Conservation (phyloP, 2,113 vertebrate genomes). For the Aldabrachelys gigantea region DNA sequence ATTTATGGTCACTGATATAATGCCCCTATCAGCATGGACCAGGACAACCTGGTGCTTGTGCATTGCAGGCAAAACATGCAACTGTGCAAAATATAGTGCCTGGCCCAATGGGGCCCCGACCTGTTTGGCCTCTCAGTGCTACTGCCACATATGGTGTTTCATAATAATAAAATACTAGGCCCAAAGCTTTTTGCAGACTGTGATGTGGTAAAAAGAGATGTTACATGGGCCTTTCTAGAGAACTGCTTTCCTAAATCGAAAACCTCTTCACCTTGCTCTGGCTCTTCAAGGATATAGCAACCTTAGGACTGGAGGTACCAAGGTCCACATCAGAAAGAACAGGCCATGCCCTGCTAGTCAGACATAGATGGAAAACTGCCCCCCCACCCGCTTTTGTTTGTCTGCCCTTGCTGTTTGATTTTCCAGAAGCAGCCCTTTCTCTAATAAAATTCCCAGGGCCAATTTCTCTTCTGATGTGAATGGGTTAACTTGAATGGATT, state of each 20-base stretch:
- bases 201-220: neutral
- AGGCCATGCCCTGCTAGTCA: neutral
- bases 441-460: neutral
- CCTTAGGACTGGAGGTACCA: neutral
- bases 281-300: neutral
- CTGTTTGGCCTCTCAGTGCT: slow-evolving; percentile 9
- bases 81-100: neutral
- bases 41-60: neutral
- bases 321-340: neutral
- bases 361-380: neutral
- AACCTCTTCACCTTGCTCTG: slow-evolving; percentile 17
- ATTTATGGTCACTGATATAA: neutral
- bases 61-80: neutral
- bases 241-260: slow-evolving; percentile 28
- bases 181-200: slow-evolving; percentile 9
- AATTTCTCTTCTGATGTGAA: neutral
- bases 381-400: neutral
- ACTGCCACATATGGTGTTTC: neutral
- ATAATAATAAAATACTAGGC: slow-evolving; percentile 13
- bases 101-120: neutral
- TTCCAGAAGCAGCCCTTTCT: neutral
- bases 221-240: neutral
- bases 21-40: neutral
- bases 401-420: neutral
- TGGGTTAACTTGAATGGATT: neutral